Conservation (phyloP, 1,140 invertebrate species). For the Aphelinus atriplicis region DNA sequence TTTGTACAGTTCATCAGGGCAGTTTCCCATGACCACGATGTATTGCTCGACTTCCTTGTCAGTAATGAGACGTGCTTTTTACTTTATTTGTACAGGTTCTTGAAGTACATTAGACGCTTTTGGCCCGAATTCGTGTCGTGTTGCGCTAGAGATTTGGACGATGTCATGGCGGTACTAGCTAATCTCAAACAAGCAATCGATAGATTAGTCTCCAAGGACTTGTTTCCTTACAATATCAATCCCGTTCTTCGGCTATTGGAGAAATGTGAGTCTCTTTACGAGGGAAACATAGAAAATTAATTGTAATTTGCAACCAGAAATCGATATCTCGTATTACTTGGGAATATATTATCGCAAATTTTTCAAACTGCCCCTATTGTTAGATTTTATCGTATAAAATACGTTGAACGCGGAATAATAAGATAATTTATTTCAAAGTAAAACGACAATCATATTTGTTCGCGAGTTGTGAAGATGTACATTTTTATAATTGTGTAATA, state of each 20-base stretch:
- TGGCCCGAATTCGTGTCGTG: constrained; percentile 84
- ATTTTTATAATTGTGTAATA: constrained; percentile 38
- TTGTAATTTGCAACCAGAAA: constrained; percentile 8
- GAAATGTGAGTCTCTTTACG: constrained; percentile 86
- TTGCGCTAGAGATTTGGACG: constrained; percentile 81
- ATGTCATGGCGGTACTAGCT: constrained; percentile 86
- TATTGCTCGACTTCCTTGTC: constrained; percentile 86
- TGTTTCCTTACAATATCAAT: constrained; percentile 91
- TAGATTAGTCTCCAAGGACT: constrained; percentile 80
- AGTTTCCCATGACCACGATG: constrained; percentile 83
- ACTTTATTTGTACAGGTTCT: constrained; percentile 83
- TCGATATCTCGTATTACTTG: constrained; percentile 3
- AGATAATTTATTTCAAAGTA: constrained; percentile 17
- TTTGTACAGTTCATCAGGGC: constrained; percentile 86
- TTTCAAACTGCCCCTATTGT: neutral
- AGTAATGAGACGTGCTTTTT: constrained; percentile 93
- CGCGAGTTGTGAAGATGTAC: constrained; percentile 29
- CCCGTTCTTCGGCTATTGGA: constrained; percentile 85
- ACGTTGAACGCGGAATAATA: neutral
- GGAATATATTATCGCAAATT: constrained; percentile 5
- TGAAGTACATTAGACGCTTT: constrained; percentile 86
- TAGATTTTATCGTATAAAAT: neutral
- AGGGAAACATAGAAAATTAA: constrained; percentile 72
- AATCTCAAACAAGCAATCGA: constrained; percentile 82
- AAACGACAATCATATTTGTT: constrained; percentile 16